Base-by-base conservation (phyloP, 2,888 invertebrate genomes). In the Antitype chi region DNA sequence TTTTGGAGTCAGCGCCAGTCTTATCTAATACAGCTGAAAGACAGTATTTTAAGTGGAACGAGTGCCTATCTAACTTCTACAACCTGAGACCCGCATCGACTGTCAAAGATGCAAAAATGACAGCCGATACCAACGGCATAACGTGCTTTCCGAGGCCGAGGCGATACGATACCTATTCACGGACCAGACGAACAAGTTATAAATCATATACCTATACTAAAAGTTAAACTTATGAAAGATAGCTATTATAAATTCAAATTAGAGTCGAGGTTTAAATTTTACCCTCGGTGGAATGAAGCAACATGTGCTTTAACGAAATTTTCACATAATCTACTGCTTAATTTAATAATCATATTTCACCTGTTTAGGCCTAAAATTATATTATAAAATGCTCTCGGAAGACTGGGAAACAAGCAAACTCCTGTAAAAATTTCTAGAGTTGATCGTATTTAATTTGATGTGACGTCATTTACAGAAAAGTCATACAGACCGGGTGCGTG, bases 231-330 rank as follows among this genome's bases (percentile, higher is more conserved):
- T 55, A 71, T 69, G 28, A 43, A 80, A 74, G 74, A 68, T 80
- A 7, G 59, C 55, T 15, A 52, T 66, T 52, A 80, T 60, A 80
- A 49, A 82, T 74, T 74, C n/a, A 49, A 71, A 80, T 74, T 71
- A 75, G 55, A 64, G 68, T 25, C 32, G 68, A 64, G 84, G 13
- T 84, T 84, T 80, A 69, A 60, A 84, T 84, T n/a, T n/a, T 64
- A 69, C 57, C 43, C 85, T 73, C 84, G 0, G 47, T 6, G 84
- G 80, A 67, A 84, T 70, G 55, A 79, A 72, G 55, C 52, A 73
- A 84, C 84, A 78, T 57, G 84, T 84, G 64, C 60, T 52, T 55
- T 69, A 72, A 66, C 20, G 52, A 57, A 32, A 59, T 84, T 78
- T 70, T 57, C 43, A 78, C 55, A 28, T 83, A 66, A 69, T 57